These are phyloP conservation scores for Dascyllus trimaculatus DNA, from an alignment of 2,113 vertebrate species.

Conservation along the genomic window DNA sequence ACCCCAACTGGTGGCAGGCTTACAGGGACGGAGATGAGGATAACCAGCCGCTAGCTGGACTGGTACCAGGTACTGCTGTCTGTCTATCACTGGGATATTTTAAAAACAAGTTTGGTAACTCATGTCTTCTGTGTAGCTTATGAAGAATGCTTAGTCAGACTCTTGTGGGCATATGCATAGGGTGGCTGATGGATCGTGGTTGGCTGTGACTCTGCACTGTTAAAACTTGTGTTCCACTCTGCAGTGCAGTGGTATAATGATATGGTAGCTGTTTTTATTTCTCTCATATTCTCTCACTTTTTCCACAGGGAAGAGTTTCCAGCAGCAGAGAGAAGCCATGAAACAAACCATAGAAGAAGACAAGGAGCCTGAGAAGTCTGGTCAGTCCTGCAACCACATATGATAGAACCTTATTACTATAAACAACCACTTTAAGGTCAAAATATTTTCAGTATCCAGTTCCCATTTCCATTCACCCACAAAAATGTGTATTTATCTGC, in stretches of 20 bases:
- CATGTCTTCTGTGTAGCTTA: conserved; percentile 1
- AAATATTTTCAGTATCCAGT: background rate
- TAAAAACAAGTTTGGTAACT: too few species aligned
- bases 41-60: conserved; percentile 96
- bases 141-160: background rate
- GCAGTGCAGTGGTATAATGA: background rate
- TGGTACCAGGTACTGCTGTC: conserved; percentile 91
- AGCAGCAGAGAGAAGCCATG: conserved; percentile 99
- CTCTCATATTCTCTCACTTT: background rate
- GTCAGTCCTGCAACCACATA: conserved; percentile 71
- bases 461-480: too few species aligned
- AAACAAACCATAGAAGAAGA: conserved; percentile 99
- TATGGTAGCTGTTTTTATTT: background rate
- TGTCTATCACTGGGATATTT: background rate
- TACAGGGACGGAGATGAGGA: conserved; percentile 99
- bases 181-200: too few species aligned
- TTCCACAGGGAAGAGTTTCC: conserved; percentile 94
- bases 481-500: too few species aligned
- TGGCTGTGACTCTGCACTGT: background rate
- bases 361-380: conserved; percentile 98
- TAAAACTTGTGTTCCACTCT: background rate
- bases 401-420: too few species aligned
- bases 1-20: conserved; percentile 99
- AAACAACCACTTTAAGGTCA: background rate
- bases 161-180: background rate